Evolutionary conservation across 92 coral and sea anemone species (phyloP).

Genomic region (Porites lobata): DNA sequence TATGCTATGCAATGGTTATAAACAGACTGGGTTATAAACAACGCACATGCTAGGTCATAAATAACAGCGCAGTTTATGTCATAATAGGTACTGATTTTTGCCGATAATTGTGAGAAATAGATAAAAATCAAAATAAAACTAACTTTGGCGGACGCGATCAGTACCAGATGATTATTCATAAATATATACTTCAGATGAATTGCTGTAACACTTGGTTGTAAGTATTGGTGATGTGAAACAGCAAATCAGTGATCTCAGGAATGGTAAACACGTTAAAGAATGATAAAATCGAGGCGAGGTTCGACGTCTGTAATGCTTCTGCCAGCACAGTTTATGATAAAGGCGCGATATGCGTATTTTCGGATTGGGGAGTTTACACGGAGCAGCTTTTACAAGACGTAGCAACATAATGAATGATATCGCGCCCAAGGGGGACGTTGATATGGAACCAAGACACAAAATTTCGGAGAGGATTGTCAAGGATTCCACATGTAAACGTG

Average conservation of each 20-base stretch:
- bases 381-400: not conserved
- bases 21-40: not conserved
- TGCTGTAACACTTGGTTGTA: not conserved
- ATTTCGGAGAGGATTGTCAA: not conserved
- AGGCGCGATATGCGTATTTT: not conserved
- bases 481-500: not conserved
- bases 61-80: not conserved
- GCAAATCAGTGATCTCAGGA: not conserved
- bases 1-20: too few relatives aligned
- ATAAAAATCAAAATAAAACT: not conserved
- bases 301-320: not conserved
- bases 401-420: not conserved
- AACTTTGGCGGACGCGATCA: not conserved
- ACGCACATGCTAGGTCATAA: not conserved
- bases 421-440: not conserved
- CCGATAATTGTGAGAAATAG: not conserved
- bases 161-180: not conserved
- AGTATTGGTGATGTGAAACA: not conserved
- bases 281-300: constrained; percentile 41
- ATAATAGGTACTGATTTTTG: not conserved
- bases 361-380: constrained; percentile 35
- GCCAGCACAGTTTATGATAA: not conserved
- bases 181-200: constrained; percentile 27
- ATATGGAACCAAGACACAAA: not conserved
- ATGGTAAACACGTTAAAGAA: not conserved